These are phyloP conservation scores for Menidia beryllina DNA, from an alignment of 2,113 vertebrate species.

Conservation along the genomic window DNA sequence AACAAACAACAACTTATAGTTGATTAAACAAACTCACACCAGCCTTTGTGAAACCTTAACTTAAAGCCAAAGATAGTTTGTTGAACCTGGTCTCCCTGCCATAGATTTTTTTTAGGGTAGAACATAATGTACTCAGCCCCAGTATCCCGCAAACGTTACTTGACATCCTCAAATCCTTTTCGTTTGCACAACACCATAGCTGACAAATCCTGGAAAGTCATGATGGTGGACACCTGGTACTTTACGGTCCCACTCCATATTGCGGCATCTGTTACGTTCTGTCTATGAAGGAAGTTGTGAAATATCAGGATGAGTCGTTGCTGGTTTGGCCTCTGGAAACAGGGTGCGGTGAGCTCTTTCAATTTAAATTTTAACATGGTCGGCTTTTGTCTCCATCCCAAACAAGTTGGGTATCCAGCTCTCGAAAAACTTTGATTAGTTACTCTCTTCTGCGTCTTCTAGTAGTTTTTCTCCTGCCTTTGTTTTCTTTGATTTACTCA, in stretches of 20 bases:
- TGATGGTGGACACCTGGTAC: not conserved
- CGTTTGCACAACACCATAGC: not conserved
- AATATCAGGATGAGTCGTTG: not conserved
- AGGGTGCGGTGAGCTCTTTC: not conserved
- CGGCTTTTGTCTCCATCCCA: not conserved
- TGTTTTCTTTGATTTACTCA: not conserved
- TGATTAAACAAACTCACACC: too few relatives aligned
- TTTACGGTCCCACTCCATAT: conserved; percentile 9
- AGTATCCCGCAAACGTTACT: not conserved
- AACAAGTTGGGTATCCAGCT: not conserved
- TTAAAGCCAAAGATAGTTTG: not conserved
- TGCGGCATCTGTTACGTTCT: not conserved
- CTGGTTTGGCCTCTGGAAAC: not conserved
- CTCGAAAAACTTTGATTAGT: not conserved
- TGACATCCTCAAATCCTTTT: too few relatives aligned
- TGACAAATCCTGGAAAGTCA: conserved; percentile 20
- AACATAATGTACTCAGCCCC: conserved; percentile 2
- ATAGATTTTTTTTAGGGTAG: conserved; percentile 7
- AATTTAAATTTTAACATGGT: not conserved
- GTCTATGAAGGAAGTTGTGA: not conserved
- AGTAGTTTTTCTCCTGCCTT: not conserved
- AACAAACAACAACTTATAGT: too few relatives aligned
- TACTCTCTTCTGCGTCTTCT: not conserved
- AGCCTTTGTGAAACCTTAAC: not conserved
- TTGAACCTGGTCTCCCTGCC: not conserved